A percentile compares a stretch with the other conserved stretches of the same genome.
Conservation (phyloP, 2,888 invertebrate species). For the Sesia bembeciformis region DNA sequence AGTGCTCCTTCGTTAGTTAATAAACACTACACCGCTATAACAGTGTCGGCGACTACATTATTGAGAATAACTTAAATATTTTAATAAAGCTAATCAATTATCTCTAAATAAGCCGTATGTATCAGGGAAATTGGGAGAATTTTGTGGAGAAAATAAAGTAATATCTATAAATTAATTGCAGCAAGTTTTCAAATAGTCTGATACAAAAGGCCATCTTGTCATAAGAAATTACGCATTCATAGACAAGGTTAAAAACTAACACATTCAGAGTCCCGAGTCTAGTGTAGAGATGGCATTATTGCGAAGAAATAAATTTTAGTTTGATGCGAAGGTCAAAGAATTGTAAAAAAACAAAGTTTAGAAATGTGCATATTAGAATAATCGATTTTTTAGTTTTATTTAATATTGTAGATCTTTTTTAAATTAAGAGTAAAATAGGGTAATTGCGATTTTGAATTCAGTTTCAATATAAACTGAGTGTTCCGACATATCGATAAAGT, state of each 20-base stretch:
- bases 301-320: no score
- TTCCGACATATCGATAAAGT: no score
- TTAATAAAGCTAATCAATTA: conserved; percentile 64
- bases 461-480: no score
- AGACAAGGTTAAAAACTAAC: conserved; percentile 6
- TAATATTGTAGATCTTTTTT: no score
- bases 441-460: no score
- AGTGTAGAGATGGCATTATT: no score
- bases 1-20: conserved; percentile 13
- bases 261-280: no score
- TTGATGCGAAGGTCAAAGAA: no score
- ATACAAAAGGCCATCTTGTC: conserved; percentile 40
- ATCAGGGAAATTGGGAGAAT: conserved; percentile 36
- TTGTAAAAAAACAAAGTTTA: no score
- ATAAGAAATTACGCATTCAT: conserved; percentile 15
- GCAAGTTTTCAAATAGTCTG: background rate
- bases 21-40: background rate
- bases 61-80: conserved; percentile 61
- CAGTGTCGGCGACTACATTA: conserved; percentile 24
- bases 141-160: conserved; percentile 14
- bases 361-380: no score
- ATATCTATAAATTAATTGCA: conserved; percentile 2
- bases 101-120: conserved; percentile 52
- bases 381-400: no score
- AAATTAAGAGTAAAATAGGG: no score